phyloP scores from a whole-genome alignment of 2,113 vertebrate species.

The Pseudorectes ferrugineus region DNA sequence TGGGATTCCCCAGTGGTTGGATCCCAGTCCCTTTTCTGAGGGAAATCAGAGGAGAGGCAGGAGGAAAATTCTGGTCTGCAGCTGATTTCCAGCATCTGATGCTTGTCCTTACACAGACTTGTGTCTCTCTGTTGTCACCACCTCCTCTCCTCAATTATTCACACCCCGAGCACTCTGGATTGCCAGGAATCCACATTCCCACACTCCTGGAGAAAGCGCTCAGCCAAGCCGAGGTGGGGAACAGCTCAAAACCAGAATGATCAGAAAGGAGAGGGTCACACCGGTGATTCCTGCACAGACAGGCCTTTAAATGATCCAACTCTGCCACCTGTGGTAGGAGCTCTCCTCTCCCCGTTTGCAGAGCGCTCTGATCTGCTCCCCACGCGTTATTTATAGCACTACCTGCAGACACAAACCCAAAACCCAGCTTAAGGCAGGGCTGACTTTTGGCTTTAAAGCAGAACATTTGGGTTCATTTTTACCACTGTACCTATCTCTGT shows the following conservation, averaged over 20 bases:
- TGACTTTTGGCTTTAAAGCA: not conserved
- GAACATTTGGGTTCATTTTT: not conserved
- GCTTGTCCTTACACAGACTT: not conserved
- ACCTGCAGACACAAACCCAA: not conserved
- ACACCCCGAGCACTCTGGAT: not conserved
- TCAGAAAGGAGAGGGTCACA: not conserved
- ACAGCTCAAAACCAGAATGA: not conserved
- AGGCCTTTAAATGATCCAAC: not conserved
- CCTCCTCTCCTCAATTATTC: not conserved
- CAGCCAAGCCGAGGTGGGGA: not conserved
- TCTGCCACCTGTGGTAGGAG: not conserved
- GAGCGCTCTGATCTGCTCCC: not conserved
- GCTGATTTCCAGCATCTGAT: not conserved
- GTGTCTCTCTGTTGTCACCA: not conserved
- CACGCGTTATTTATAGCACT: not conserved
- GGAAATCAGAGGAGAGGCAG: not conserved
- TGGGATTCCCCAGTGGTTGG: not conserved
- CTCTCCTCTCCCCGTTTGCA: not conserved
- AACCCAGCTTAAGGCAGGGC: not conserved
- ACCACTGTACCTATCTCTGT: not conserved
- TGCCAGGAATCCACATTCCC: not conserved
- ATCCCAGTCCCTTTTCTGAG: not conserved
- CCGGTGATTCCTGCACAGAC: not conserved
- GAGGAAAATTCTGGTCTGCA: not conserved
- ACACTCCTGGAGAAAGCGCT: accelerated